Base-by-base conservation (phyloP, 2,113 vertebrate species). In the Acanthisitta chloris region DNA sequence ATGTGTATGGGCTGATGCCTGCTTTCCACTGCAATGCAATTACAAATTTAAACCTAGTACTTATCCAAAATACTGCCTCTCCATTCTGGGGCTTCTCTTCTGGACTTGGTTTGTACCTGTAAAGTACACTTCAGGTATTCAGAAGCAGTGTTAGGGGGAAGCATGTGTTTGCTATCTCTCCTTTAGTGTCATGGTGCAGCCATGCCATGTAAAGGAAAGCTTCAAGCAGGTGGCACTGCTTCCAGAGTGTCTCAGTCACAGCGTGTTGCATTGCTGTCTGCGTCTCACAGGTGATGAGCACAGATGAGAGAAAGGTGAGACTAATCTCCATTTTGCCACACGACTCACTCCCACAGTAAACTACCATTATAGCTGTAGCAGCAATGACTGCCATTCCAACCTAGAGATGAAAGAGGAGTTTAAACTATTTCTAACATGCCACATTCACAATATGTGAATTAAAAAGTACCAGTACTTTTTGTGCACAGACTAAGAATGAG, bases 391-490 rank as follows among this genome's bases (percentile, higher is more conserved):
- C 43, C 48, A 42, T 55, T 74, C 15, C 88, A 76, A 43, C 54
- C 33, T 74, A 23, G 61, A 92, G 52, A 9, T 83, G 62, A 74
- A 85, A 92, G 42, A 88, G 42, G 14, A 85, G 72, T 78, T 51
- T 52, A 52, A 93, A 82, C 69, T 67, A 31, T 79, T 91, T 78
- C 66, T 88, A 31, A 52, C 40, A 14, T 34, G 45, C 82, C 36
- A 20, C 3, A 4, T 62, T 91, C 36, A 87, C 80, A 73, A 34
- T 40, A 64, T 29, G 61, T 70, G 80, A 91, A 87, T 15, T 98
- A 97, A 98, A 97, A 98, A 98, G 97, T 98, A 98, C 97, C 93
- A 97, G 92, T 97, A 97, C 97, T 97, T 98, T 97, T 97, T 98
- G 97, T 96, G 92, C 87, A 74, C 95, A 90, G 91, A 71, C 66